Percentiles rank a stretch among this genome's conserved stretches.
phyloP scores from a whole-genome alignment of 1,140 invertebrate species.

The Bombus terrestris region DNA sequence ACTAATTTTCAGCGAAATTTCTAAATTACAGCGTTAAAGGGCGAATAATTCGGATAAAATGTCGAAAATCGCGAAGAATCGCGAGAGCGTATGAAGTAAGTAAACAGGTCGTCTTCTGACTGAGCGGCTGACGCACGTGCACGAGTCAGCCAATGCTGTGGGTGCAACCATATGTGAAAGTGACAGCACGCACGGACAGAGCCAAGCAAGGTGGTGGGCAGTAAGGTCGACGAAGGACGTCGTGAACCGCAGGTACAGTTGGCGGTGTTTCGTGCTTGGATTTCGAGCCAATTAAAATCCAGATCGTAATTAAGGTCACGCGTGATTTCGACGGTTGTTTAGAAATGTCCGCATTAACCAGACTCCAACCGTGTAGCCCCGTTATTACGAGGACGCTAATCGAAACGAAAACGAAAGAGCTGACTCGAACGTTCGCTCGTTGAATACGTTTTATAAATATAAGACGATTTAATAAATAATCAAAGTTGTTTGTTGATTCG shows the following conservation, averaged over 20 bases:
- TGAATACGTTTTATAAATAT: conserved; percentile 1
- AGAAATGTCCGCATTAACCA: background rate
- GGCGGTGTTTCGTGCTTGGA: conserved; percentile 47
- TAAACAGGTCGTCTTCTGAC: conserved; percentile 39
- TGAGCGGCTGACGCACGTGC: conserved; percentile 48
- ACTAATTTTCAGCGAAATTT: background rate
- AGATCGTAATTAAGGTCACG: conserved; percentile 22
- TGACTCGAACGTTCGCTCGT: background rate
- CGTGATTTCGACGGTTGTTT: conserved; percentile 8
- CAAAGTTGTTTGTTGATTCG: background rate
- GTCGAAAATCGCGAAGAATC: background rate
- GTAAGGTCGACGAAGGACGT: conserved; percentile 76
- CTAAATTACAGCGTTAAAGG: background rate
- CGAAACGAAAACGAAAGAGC: conserved; percentile 1
- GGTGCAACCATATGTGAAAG: conserved; percentile 66
- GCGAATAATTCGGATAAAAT: background rate
- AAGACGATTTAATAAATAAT: background rate
- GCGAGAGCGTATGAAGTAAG: conserved; percentile 1
- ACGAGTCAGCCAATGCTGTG: conserved; percentile 8
- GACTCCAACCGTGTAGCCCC: background rate
- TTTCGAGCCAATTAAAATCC: conserved; percentile 38
- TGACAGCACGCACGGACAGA: conserved; percentile 57
- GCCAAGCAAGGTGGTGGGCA: conserved; percentile 40
- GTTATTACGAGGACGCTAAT: background rate
- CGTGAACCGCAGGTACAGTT: conserved; percentile 38